phyloP scores from a whole-genome alignment of 2,888 invertebrate species.

The Panopea generosa region DNA sequence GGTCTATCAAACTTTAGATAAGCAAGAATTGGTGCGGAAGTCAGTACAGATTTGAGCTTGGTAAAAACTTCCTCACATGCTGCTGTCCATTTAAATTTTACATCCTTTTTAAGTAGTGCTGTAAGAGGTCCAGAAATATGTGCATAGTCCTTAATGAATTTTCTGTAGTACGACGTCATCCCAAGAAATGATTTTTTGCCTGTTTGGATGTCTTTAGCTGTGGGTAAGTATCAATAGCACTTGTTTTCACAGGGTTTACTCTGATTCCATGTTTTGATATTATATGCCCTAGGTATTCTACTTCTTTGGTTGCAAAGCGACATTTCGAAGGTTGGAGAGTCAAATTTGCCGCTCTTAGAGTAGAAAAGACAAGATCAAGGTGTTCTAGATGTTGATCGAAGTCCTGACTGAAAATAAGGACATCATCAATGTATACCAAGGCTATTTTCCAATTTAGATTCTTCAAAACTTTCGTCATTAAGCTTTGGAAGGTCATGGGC shows the following conservation, averaged over 20 bases:
- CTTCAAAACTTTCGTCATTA: slow-evolving; percentile 53
- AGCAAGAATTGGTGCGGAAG: slow-evolving; percentile 34
- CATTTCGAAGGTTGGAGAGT: slow-evolving; percentile 62
- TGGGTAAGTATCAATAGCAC: slow-evolving; percentile 42
- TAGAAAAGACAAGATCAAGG: slow-evolving; percentile 42
- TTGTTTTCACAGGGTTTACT: slow-evolving; percentile 53
- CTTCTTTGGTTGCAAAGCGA: slow-evolving; percentile 40
- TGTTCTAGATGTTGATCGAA: slow-evolving; percentile 55
- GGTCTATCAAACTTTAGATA: slow-evolving; percentile 45
- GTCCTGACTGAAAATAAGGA: slow-evolving; percentile 41
- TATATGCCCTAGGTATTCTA: slow-evolving; percentile 64
- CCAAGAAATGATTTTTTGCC: slow-evolving; percentile 37
- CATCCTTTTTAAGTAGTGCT: slow-evolving; percentile 48
- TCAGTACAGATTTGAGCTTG: slow-evolving; percentile 34
- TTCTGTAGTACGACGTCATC: slow-evolving; percentile 45
- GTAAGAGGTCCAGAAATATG: slow-evolving; percentile 54
- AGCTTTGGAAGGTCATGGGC: slow-evolving; percentile 44
- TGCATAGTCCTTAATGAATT: slow-evolving; percentile 55
- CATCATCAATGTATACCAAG: slow-evolving; percentile 66
- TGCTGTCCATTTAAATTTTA: slow-evolving; percentile 49
- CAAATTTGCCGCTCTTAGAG: slow-evolving; percentile 53
- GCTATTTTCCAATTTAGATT: slow-evolving; percentile 54
- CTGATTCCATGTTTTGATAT: slow-evolving; percentile 58
- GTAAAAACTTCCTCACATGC: slow-evolving; percentile 46
- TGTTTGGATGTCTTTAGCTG: slow-evolving; percentile 51